These are phyloP conservation scores for Whitmania pigra DNA, from an alignment of 1,140 invertebrate genomes.

Conservation along the genomic window DNA sequence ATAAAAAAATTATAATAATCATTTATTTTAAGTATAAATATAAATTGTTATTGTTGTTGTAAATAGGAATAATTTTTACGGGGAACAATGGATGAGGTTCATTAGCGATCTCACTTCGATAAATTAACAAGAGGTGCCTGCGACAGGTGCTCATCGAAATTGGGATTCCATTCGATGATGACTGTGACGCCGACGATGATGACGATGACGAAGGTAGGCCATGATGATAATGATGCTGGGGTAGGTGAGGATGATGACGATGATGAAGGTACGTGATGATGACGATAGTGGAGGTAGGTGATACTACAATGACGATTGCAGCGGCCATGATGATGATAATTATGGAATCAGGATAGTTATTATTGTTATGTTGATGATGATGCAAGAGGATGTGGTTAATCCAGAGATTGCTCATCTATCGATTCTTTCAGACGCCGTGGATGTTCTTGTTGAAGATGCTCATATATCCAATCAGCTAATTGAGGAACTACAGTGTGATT, in stretches of 20 bases:
- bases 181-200: constrained; percentile 3
- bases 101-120: no score
- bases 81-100: no score
- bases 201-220: not conserved
- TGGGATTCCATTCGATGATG: constrained; percentile 2
- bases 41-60: no score
- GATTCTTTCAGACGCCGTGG: not conserved
- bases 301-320: not conserved
- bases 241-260: not conserved
- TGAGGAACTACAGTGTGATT: no score
- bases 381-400: no score
- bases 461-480: not conserved
- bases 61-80: no score
- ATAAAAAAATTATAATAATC: no score
- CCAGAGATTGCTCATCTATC: no score
- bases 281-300: not conserved
- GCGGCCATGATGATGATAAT: not conserved
- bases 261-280: not conserved
- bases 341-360: not conserved
- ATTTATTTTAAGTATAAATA: no score
- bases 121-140: no score
- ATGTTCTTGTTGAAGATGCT: not conserved
- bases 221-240: not conserved
- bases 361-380: not conserved
- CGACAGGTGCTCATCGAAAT: no score